phyloP scores from a whole-genome alignment of 1,140 invertebrate genomes.

The Trichomalopsis sarcophagae region DNA sequence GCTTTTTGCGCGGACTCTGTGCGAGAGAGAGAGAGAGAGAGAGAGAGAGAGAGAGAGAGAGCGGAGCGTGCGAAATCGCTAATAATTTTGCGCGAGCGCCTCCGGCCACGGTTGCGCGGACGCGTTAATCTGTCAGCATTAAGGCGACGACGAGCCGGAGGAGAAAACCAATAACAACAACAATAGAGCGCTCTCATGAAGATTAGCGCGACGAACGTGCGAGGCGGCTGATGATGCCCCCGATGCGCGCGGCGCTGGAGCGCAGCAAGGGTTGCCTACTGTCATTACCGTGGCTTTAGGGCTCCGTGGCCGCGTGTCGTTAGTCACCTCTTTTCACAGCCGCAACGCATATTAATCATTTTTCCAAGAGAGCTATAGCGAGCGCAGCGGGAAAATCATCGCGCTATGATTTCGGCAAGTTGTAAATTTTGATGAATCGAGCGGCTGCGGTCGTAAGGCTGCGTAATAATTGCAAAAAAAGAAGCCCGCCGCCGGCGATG shows the following conservation, averaged over 20 bases:
- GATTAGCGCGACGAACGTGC: neutral
- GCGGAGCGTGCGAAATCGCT: conserved; percentile 39
- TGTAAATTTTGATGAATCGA: conserved; percentile 57
- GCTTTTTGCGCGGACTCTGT: neutral
- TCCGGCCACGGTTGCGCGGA: neutral
- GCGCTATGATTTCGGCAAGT: neutral
- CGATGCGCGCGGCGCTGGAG: too few relatives aligned
- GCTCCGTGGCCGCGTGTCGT: neutral
- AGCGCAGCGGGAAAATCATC: too few relatives aligned
- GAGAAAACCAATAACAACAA: conserved; percentile 4
- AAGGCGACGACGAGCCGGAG: neutral
- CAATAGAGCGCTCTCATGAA: neutral
- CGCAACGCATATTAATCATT: neutral
- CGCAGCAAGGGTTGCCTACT: neutral
- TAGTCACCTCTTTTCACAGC: neutral
- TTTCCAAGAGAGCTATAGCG: too few relatives aligned
- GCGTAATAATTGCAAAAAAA: conserved; percentile 38
- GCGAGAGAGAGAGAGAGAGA: neutral
- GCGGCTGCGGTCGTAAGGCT: conserved; percentile 8
- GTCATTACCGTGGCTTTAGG: too few relatives aligned
- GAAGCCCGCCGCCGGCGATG: conserved; percentile 2
- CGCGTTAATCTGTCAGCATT: conserved; percentile 33
- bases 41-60: neutral
- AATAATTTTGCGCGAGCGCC: conserved; percentile 39
- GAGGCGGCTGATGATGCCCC: neutral